Evolutionary conservation across 2,797 vertebrate species (phyloP).

Genomic region (Neosalanx taihuensis): DNA sequence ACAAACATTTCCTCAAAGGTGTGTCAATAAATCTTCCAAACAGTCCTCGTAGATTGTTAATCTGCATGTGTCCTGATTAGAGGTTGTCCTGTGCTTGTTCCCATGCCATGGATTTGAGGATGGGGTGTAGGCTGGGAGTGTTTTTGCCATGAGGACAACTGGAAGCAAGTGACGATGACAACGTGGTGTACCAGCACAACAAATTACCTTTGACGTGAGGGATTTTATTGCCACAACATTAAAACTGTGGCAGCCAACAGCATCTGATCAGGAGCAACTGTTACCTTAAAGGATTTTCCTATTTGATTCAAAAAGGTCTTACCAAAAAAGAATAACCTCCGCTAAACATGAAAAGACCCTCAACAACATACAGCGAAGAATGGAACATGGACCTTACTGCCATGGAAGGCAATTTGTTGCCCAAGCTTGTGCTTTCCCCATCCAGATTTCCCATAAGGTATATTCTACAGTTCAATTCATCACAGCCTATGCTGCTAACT

Average conservation of each 20-base stretch:
- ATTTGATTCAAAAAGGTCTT: slow-evolving; percentile 62
- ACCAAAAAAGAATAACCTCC: slow-evolving; percentile 62
- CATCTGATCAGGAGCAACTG: slow-evolving; percentile 74
- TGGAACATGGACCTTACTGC: slow-evolving; percentile 75
- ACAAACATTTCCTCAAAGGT: slow-evolving; percentile 65
- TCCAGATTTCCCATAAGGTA: slow-evolving; percentile 78
- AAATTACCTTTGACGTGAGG: slow-evolving; percentile 78
- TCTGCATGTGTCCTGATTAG: slow-evolving; percentile 85
- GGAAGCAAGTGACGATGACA: slow-evolving; percentile 78
- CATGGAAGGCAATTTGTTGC: slow-evolving; percentile 83
- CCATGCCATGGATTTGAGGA: slow-evolving; percentile 66
- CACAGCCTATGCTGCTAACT: slow-evolving; percentile 66
- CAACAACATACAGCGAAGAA: slow-evolving; percentile 57
- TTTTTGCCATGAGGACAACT: slow-evolving; percentile 68
- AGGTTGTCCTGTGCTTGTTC: slow-evolving; percentile 72
- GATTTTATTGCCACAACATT: slow-evolving; percentile 77
- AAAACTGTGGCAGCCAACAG: slow-evolving; percentile 76
- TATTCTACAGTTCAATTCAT: slow-evolving; percentile 72
- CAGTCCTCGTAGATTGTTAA: slow-evolving; percentile 80
- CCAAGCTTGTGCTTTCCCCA: slow-evolving; percentile 59
- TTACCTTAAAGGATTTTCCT: slow-evolving; percentile 81
- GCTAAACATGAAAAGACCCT: slow-evolving; percentile 58
- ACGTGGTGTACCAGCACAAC: slow-evolving; percentile 59
- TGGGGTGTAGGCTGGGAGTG: slow-evolving; percentile 73
- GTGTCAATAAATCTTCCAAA: slow-evolving; percentile 71